Base-by-base conservation (phyloP, 2,797 vertebrate genomes). In the Crenichthys baileyi region DNA sequence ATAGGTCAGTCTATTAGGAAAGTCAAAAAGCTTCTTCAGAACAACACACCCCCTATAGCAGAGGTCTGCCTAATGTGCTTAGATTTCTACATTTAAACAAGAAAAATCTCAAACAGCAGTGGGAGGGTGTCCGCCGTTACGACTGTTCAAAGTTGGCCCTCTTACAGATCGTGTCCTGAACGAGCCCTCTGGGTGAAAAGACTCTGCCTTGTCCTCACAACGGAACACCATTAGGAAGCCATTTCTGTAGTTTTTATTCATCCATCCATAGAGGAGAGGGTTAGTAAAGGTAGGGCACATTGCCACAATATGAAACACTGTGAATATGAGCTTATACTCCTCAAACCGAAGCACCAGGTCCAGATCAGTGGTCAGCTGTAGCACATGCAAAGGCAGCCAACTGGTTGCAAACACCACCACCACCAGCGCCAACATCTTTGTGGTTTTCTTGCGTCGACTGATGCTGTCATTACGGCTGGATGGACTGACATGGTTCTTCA, bases 161-260 rank as follows among this genome's bases (percentile, higher is more conserved):
- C 96, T 94, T 70, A 95, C 0, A 63, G 97, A 96, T 56, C 96
- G 94, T 26, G 97, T 97, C 87, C 96, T 93, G 77, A 97, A 94
- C 0, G 97, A 98, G 11, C 96, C 97, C 50, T 98, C 97, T 0
- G 95, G 93, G 83, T 96, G 96, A 88, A 97, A 95, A 77, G 92
- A 94, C 39, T 97, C 96, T 0, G 96, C 96, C 76, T 97, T 97
- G 83, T 97, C 95, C 87, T 97, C 95, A 51, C 97, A 98, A 51
- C 95, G 96, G 89, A 98, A 98, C 75, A 98, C 97, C 95, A 96
- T 97, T 44, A 98, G 94, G 93, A 98, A 98, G 56, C 97, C 97
- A 0, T 97, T 98, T 87, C 97, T 94, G 93, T 98, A 98, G 94
- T 98, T 98, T 91, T 97, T 97, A 93, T 98, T 98, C 97, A 98